Base-by-base conservation (phyloP, 2,113 vertebrate genomes). In the Sialia sialis region DNA sequence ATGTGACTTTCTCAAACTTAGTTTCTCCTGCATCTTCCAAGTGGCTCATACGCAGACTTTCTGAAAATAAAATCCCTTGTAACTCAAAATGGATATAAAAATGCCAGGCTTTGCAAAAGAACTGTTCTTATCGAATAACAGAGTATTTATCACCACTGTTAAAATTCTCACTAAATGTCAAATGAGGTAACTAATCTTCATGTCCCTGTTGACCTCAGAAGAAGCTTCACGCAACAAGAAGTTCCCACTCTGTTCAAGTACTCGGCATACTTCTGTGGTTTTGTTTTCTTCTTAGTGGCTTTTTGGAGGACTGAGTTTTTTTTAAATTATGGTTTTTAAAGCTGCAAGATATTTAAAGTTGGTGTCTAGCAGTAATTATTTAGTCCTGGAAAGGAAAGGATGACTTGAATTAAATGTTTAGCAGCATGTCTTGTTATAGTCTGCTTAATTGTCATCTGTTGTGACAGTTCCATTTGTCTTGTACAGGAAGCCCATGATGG, bases 401-500 rank as follows among this genome's bases (percentile, higher is more conserved):
- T 1, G 1, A 30, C 27, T 69, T 86, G 44, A 29, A 17, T 73
- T 83, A 49, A 72, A 78, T 69, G 38, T 79, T 90, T 41, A 78
- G 55, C 54, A 59, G 29, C 43, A 36, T 0, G 0, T 59, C 81
- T 87, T 94, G 32, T 76, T 73, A 44, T 39, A 70, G 36, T 16
- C 29, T 94, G 39, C 66, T 58, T 87, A 89, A 93, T 90, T 94
- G 59, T 91, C 29, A n/a, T 68, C 36, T 83, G 11, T 84, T 86
- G 52, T 89, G 70, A 94, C 17, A 43, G 27, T 87, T 39, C 92
- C 62, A 51, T 92, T 89, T 96, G 22, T 96, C 51, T 97, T 96
- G 97, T 97, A 73, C 97, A 99, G 99, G 96, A 99, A 99, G 96
- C 99, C 99, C 41, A 98, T 99, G 95, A 99, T 99, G 99, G 99